Conservation (phyloP, 2,797 vertebrate genomes). For the Melanotaenia parkinsoni region DNA sequence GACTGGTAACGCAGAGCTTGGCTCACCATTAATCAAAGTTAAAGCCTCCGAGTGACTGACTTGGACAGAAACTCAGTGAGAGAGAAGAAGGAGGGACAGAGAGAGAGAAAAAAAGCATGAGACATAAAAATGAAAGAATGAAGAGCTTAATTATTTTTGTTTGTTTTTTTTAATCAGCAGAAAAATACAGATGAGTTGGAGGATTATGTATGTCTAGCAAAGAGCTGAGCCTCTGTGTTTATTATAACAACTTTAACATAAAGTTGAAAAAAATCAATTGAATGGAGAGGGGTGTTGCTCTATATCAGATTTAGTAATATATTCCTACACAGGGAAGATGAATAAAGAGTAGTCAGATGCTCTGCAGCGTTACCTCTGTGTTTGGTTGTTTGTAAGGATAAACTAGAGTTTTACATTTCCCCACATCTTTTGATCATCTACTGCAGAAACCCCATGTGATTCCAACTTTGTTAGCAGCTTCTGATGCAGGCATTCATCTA, state of each 20-base stretch:
- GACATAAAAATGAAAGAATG: conserved; percentile 49
- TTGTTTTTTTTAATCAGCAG: conserved; percentile 44
- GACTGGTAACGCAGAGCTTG: conserved; percentile 80
- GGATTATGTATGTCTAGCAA: conserved; percentile 38
- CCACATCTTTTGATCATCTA: neutral
- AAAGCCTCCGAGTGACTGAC: conserved; percentile 72
- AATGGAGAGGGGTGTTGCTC: neutral
- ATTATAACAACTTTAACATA: conserved; percentile 15
- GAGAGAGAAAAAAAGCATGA: conserved; percentile 11
- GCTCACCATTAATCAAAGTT: conserved; percentile 86
- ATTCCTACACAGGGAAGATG: neutral
- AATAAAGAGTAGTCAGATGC: neutral
- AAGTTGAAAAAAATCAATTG: conserved; percentile 18
- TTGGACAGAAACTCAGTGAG: conserved; percentile 47
- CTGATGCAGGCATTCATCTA: neutral
- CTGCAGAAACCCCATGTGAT: neutral
- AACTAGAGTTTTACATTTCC: neutral
- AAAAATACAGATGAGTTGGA: conserved; percentile 52
- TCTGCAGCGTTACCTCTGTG: neutral
- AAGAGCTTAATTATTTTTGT: conserved; percentile 51
- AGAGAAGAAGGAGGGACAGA: conserved; percentile 8
- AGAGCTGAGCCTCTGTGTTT: conserved; percentile 29
- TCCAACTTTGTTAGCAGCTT: neutral
- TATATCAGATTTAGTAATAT: neutral
- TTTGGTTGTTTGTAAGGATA: neutral